These are phyloP conservation scores for Daubentonia madagascariensis DNA, from an alignment of 2,113 vertebrate species.

Conservation along the genomic window DNA sequence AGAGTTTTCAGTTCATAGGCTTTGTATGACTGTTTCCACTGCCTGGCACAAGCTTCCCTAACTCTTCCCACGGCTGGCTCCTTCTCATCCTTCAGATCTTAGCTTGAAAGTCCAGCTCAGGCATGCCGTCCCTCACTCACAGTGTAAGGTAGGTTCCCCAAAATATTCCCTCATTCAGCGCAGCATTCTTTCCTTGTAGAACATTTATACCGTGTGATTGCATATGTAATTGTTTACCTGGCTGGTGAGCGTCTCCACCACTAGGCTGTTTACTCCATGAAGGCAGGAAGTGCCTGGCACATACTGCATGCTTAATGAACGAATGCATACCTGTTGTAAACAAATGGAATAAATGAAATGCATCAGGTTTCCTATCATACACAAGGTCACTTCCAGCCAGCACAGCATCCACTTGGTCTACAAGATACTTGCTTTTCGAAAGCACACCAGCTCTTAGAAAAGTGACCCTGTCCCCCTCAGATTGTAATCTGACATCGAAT, in stretches of 20 bases:
- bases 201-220: not conserved
- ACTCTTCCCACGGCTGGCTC: fast-evolving
- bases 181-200: not conserved
- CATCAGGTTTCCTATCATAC: too few relatives aligned
- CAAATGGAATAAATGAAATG: not conserved
- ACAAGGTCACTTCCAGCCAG: not conserved
- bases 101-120: not conserved
- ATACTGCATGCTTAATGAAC: not conserved
- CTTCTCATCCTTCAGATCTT: not conserved
- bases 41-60: not conserved
- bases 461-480: not conserved
- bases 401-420: not conserved
- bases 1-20: not conserved
- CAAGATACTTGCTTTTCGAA: not conserved
- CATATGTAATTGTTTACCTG: not conserved
- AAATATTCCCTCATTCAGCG: fast-evolving
- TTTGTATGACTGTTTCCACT: not conserved
- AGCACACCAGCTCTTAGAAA: not conserved
- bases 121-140: not conserved
- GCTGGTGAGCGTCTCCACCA: fast-evolving
- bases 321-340: not conserved
- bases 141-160: not conserved
- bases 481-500: not conserved
- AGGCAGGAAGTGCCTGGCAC: not conserved
- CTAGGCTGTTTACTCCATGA: not conserved